A percentile compares a stretch with the other conserved stretches of the same genome.
These are phyloP conservation scores for Therioaphis trifolii DNA, from an alignment of 2,888 invertebrate genomes.

Conservation along the genomic window DNA sequence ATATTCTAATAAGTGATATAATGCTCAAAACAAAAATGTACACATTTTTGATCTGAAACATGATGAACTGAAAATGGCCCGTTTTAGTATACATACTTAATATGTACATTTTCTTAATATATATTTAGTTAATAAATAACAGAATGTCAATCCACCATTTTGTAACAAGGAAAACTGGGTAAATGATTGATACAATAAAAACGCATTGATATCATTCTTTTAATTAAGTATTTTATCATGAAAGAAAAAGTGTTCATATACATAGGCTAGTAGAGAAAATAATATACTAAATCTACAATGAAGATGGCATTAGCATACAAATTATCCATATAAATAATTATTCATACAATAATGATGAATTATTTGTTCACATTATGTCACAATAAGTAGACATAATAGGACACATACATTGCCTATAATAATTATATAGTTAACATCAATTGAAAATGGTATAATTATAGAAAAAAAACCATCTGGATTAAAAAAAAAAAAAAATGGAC, in stretches of 20 bases:
- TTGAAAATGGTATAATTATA: constrained; percentile 42
- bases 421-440: constrained; percentile 57
- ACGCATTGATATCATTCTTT: neutral
- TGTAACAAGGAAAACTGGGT: neutral
- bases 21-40: too few species aligned
- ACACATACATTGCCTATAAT: constrained; percentile 49
- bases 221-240: constrained; percentile 60
- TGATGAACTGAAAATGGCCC: too few species aligned
- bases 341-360: constrained; percentile 52
- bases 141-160: neutral
- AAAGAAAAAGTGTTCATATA: constrained; percentile 59
- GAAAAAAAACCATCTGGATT: constrained; percentile 44
- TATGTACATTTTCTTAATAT: too few species aligned
- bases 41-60: too few species aligned
- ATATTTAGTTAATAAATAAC: too few species aligned
- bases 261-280: constrained; percentile 61
- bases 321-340: constrained; percentile 53
- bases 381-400: neutral
- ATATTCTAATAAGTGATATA: too few species aligned
- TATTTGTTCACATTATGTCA: constrained; percentile 25
- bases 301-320: constrained; percentile 58
- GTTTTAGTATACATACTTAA: too few species aligned
- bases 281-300: constrained; percentile 62
- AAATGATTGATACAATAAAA: neutral
- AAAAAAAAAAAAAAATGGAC: constrained; percentile 38